These are phyloP conservation scores for Nasonia longicornis DNA, from an alignment of 1,140 invertebrate species.

Conservation along the genomic window DNA sequence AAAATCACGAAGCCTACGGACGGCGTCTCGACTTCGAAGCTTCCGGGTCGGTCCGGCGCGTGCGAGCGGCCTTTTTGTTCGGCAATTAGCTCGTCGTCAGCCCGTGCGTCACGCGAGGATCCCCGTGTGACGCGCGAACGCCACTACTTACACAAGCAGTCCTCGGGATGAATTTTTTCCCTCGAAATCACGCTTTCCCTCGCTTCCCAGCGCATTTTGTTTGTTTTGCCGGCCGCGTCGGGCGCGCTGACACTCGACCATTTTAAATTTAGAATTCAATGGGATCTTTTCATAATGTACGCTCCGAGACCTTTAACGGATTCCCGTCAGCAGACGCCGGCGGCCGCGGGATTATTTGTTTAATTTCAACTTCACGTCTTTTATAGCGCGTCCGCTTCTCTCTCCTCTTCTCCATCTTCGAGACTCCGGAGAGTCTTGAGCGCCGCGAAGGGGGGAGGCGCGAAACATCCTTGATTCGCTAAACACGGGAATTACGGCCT, in stretches of 20 bases:
- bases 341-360: conserved; percentile 56
- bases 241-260: conserved; percentile 57
- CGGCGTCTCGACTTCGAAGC: neutral
- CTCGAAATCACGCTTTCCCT: neutral
- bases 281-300: conserved; percentile 61
- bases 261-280: conserved; percentile 67
- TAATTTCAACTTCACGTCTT: conserved; percentile 56
- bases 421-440: conserved; percentile 28
- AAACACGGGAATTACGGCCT: conserved; percentile 18
- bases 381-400: conserved; percentile 6
- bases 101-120: neutral
- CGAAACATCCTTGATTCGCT: conserved; percentile 1
- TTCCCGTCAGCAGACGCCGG: conserved; percentile 47
- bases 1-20: neutral
- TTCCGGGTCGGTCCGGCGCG: no score
- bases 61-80: no score
- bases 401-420: neutral
- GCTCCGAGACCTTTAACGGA: conserved; percentile 53
- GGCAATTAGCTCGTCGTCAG: no score
- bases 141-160: neutral
- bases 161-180: neutral
- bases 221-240: conserved; percentile 63
- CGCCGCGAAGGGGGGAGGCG: conserved; percentile 17
- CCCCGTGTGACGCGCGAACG: neutral
- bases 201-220: conserved; percentile 57